Conservation (phyloP, 2,888 invertebrate genomes). For the Chalcosyrphus nemorum region DNA sequence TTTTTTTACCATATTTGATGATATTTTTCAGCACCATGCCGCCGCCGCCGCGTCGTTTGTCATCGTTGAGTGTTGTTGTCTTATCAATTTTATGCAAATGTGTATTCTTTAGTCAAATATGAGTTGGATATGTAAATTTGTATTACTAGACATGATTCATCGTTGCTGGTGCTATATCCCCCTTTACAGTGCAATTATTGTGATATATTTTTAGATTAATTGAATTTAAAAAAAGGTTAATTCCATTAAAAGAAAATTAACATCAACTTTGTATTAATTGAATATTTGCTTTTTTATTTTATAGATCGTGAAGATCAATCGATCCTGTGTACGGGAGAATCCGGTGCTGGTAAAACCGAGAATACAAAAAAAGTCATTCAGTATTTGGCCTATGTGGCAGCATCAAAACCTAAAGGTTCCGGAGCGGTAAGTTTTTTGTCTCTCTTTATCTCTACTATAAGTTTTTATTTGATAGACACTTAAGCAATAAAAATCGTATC, state of each 20-base stretch:
- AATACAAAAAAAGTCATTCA: slow-evolving; percentile 99
- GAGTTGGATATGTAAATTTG: slow-evolving; percentile 37
- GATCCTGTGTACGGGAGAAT: slow-evolving; percentile 99
- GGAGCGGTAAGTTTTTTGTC: slow-evolving; percentile 88
- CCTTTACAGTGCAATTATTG: slow-evolving; percentile 4
- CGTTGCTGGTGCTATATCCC: not conserved
- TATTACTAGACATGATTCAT: slow-evolving; percentile 19
- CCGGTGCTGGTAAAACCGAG: slow-evolving; percentile 99
- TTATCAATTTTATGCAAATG: slow-evolving; percentile 54
- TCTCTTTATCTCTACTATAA: not conserved
- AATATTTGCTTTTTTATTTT: slow-evolving; percentile 77
- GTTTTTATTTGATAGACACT: too few species aligned
- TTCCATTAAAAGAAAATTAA: slow-evolving; percentile 8
- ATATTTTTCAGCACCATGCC: too few species aligned
- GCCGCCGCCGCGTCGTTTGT: not conserved
- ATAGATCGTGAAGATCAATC: slow-evolving; percentile 99
- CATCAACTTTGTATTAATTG: slow-evolving; percentile 1
- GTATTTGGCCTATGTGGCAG: slow-evolving; percentile 99
- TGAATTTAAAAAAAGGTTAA: not conserved
- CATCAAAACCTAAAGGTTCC: slow-evolving; percentile 96
- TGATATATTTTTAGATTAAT: slow-evolving; percentile 1
- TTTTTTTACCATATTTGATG: slow-evolving; percentile 57
- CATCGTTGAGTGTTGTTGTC: slow-evolving; percentile 12
- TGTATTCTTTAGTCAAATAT: slow-evolving; percentile 34
- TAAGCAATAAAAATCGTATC: too few species aligned